Percentiles rank a stretch among this genome's conserved stretches.
Conservation (phyloP, 2,797 vertebrate species). For the Podarcis lilfordi region DNA sequence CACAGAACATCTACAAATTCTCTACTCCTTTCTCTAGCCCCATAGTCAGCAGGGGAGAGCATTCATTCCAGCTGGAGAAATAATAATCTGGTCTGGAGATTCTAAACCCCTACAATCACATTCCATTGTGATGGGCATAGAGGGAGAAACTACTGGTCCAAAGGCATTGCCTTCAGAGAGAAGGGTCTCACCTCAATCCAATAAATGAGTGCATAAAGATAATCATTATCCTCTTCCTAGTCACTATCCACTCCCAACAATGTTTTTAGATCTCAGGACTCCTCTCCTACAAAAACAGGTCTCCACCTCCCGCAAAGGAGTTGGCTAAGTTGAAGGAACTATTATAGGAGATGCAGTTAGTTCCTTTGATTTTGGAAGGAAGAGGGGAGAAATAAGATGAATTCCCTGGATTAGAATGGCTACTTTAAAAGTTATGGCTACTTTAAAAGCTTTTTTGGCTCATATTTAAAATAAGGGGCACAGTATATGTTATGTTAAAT, state of each 20-base stretch:
- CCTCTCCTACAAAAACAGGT: background rate
- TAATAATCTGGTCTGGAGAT: background rate
- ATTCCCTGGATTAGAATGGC: background rate
- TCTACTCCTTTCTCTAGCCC: background rate
- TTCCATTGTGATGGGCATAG: background rate
- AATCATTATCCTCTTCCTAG: background rate
- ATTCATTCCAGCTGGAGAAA: background rate
- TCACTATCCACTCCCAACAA: background rate
- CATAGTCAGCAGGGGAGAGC: fast-evolving
- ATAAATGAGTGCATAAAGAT: background rate
- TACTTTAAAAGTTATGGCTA: background rate
- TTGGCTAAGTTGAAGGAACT: background rate
- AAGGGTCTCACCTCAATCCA: background rate
- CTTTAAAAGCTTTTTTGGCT: background rate
- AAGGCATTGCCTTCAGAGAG: background rate
- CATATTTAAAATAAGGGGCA: background rate
- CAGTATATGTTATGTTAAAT: background rate
- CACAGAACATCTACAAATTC: slow-evolving; percentile 11
- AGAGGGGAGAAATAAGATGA: background rate
- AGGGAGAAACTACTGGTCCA: background rate
- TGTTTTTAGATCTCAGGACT: background rate
- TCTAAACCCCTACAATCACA: background rate
- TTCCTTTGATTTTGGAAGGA: background rate
- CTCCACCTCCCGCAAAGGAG: background rate
- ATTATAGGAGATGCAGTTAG: background rate